Evolutionary conservation across 1,140 invertebrate species (phyloP).

Genomic region (Coboldia fuscipes): DNA sequence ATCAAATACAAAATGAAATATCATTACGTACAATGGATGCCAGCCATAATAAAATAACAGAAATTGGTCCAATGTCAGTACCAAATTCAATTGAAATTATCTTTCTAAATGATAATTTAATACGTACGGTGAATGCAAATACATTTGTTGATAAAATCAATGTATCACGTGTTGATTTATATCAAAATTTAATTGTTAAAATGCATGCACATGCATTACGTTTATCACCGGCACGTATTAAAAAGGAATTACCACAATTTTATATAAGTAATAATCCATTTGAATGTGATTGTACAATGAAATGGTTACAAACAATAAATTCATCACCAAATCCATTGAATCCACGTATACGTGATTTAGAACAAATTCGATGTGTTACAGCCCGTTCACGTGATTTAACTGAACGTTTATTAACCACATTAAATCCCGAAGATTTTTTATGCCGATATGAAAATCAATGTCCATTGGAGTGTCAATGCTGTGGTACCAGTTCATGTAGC

Average conservation of each 20-base stretch:
- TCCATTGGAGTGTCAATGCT: constrained; percentile 63
- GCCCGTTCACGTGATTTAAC: constrained; percentile 49
- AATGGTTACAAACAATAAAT: constrained; percentile 64
- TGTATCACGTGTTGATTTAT: constrained; percentile 60
- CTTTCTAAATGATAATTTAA: constrained; percentile 66
- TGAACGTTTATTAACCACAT: constrained; percentile 45
- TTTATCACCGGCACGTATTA: constrained; percentile 33
- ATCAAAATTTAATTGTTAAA: constrained; percentile 56
- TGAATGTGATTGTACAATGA: constrained; percentile 66
- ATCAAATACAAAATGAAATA: constrained; percentile 34
- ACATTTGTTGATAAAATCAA: constrained; percentile 63
- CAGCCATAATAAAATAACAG: constrained; percentile 55
- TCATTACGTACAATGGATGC: constrained; percentile 49
- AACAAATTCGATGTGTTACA: constrained; percentile 59
- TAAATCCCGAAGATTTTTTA: constrained; percentile 52
- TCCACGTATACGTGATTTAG: constrained; percentile 59
- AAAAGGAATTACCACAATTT: constrained; percentile 51
- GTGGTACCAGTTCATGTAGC: constrained; percentile 69
- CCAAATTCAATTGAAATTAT: constrained; percentile 59
- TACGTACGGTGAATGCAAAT: constrained; percentile 47
- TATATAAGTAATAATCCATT: constrained; percentile 76
- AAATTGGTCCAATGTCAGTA: constrained; percentile 42
- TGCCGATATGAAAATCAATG: constrained; percentile 65
- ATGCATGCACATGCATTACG: constrained; percentile 58
- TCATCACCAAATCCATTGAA: constrained; percentile 29